A percentile compares a stretch with the other conserved stretches of the same genome.
These are phyloP conservation scores for Tiaroga cobitis DNA, from an alignment of 2,797 vertebrate species.

Conservation along the genomic window DNA sequence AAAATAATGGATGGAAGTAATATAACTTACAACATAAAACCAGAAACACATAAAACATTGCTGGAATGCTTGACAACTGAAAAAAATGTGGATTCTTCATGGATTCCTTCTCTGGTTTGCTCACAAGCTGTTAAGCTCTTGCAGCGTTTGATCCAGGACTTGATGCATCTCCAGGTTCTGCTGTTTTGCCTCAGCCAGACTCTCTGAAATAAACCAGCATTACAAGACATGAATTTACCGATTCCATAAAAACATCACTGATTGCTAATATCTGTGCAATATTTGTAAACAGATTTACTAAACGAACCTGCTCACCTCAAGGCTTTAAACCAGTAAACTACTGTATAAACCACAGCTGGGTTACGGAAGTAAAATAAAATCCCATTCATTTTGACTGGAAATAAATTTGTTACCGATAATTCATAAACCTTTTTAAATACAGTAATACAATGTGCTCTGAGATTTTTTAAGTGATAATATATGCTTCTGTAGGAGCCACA, in stretches of 20 bases:
- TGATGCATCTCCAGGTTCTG: constrained; percentile 88
- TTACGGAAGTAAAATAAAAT: neutral
- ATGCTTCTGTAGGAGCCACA: neutral
- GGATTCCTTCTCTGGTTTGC: constrained; percentile 38
- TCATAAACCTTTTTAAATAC: neutral
- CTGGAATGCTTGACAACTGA: neutral
- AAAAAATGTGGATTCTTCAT: constrained; percentile 49
- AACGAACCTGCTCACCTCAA: neutral
- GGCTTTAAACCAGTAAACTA: neutral
- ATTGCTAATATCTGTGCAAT: neutral
- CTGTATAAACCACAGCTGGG: neutral
- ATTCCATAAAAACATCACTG: neutral
- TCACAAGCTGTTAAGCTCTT: constrained; percentile 92
- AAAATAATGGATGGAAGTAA: constrained; percentile 5
- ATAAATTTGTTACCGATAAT: neutral
- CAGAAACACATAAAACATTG: constrained; percentile 4
- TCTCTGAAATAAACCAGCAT: constrained; percentile 76
- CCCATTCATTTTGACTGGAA: neutral
- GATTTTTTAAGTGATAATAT: neutral
- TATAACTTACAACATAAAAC: constrained; percentile 31
- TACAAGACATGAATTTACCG: neutral
- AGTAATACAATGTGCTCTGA: neutral
- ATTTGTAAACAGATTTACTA: neutral
- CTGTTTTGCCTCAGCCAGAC: constrained; percentile 84
- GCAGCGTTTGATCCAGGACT: constrained; percentile 92